Evolutionary conservation across 1,140 invertebrate genomes (phyloP).

Genomic region (Sycobia sp.): DNA sequence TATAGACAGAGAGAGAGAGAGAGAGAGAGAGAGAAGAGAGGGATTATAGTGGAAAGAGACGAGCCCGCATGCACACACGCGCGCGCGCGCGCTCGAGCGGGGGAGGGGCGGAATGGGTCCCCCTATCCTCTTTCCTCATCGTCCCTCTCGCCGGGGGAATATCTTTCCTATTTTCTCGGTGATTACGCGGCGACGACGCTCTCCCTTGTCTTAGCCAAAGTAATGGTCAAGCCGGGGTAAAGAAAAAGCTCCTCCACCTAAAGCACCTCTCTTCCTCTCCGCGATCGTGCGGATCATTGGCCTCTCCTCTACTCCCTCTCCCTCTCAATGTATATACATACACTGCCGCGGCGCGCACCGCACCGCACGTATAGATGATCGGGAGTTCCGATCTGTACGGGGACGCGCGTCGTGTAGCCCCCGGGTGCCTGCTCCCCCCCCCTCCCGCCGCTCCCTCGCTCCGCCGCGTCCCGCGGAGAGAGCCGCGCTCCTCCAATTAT

Average conservation of each 20-base stretch:
- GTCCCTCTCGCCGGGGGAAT: conserved; percentile 25
- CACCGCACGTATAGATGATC: conserved; percentile 14
- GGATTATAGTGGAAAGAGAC: too few relatives aligned
- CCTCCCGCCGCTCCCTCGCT: conserved; percentile 1
- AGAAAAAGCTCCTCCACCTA: conserved; percentile 22
- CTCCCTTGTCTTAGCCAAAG: conserved; percentile 25
- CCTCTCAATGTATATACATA: background rate
- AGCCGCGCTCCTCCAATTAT: conserved; percentile 48
- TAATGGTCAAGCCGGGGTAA: conserved; percentile 23
- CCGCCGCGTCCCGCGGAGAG: too few relatives aligned
- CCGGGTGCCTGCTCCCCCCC: conserved; percentile 18
- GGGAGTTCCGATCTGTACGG: conserved; percentile 24
- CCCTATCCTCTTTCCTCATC: conserved; percentile 32
- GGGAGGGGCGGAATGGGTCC: background rate
- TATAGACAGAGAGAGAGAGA: background rate
- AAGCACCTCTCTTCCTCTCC: conserved; percentile 29
- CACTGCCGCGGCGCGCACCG: background rate
- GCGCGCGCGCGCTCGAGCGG: too few relatives aligned
- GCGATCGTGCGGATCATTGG: conserved; percentile 29
- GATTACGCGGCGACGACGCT: conserved; percentile 31
- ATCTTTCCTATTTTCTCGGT: conserved; percentile 37
- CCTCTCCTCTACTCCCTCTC: conserved; percentile 12
- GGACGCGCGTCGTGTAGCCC: conserved; percentile 24
- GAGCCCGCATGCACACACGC: background rate
- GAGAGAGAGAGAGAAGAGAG: background rate